Evolutionary conservation across 2,888 invertebrate genomes (phyloP).

Genomic region (Napeogenes inachia): DNA sequence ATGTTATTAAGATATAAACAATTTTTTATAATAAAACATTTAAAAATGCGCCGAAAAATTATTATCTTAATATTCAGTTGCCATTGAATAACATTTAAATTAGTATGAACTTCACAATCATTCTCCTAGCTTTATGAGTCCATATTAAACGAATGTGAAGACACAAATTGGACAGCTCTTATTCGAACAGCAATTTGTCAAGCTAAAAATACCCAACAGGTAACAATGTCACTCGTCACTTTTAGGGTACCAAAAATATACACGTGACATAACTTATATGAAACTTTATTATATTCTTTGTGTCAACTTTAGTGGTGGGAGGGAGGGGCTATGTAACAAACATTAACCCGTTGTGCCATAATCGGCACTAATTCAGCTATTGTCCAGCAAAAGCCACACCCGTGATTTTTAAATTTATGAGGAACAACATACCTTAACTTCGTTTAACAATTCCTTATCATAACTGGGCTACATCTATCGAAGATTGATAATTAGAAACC

Average conservation of each 20-base stretch:
- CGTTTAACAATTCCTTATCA: background rate
- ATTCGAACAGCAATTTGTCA: slow-evolving; percentile 13
- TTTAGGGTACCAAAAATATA: slow-evolving; percentile 9
- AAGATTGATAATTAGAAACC: slow-evolving; percentile 8
- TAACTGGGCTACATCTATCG: background rate
- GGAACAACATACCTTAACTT: slow-evolving; percentile 6
- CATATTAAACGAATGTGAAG: slow-evolving; percentile 11
- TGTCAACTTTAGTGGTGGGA: slow-evolving; percentile 31
- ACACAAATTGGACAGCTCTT: slow-evolving; percentile 11
- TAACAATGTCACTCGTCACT: slow-evolving; percentile 9
- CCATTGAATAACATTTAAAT: slow-evolving; percentile 19
- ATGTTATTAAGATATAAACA: background rate
- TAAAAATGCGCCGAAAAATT: slow-evolving; percentile 8
- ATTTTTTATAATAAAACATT: background rate
- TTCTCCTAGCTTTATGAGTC: slow-evolving; percentile 11
- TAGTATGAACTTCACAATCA: slow-evolving; percentile 8
- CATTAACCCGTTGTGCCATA: slow-evolving; percentile 38
- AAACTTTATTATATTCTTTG: slow-evolving; percentile 2
- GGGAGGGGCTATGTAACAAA: slow-evolving; percentile 39
- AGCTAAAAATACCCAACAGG: slow-evolving; percentile 24
- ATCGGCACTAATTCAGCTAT: slow-evolving; percentile 52
- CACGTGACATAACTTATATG: background rate
- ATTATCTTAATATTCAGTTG: slow-evolving; percentile 44
- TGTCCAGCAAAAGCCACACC: slow-evolving; percentile 54
- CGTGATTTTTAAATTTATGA: slow-evolving; percentile 38